A percentile compares a stretch with the other conserved stretches of the same genome.
Evolutionary conservation across 2,113 vertebrate genomes (phyloP).

Genomic region (Scopus umbretta): DNA sequence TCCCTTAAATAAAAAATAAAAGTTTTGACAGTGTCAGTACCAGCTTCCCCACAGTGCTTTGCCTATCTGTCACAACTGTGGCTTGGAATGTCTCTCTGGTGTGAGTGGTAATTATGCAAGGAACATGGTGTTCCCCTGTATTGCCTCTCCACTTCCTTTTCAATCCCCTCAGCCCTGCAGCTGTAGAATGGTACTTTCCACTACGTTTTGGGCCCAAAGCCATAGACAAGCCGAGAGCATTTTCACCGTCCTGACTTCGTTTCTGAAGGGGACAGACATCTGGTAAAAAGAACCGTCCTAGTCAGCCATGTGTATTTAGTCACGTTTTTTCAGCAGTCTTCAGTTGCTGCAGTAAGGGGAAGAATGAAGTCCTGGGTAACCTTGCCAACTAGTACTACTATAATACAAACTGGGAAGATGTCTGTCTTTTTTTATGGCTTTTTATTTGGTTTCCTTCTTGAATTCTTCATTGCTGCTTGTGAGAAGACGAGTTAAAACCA

Average conservation of each 20-base stretch:
- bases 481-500: background rate
- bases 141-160: background rate
- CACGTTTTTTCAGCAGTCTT: background rate
- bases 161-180: background rate
- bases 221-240: background rate
- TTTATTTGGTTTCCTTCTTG: constrained; percentile 22
- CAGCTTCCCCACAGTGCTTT: background rate
- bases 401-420: background rate
- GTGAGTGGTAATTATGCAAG: background rate
- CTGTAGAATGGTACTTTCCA: background rate
- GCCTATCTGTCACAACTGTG: background rate
- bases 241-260: background rate
- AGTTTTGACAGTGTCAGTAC: background rate
- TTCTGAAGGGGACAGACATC: constrained; percentile 10
- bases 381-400: background rate
- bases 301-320: background rate
- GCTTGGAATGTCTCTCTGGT: background rate
- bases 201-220: background rate
- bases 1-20: background rate
- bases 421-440: background rate
- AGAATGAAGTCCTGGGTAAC: background rate
- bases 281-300: background rate
- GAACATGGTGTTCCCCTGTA: background rate
- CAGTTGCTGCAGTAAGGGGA: background rate
- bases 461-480: background rate